These are phyloP conservation scores for Diachasmimorpha longicaudata DNA, from an alignment of 1,140 invertebrate species.

Conservation along the genomic window DNA sequence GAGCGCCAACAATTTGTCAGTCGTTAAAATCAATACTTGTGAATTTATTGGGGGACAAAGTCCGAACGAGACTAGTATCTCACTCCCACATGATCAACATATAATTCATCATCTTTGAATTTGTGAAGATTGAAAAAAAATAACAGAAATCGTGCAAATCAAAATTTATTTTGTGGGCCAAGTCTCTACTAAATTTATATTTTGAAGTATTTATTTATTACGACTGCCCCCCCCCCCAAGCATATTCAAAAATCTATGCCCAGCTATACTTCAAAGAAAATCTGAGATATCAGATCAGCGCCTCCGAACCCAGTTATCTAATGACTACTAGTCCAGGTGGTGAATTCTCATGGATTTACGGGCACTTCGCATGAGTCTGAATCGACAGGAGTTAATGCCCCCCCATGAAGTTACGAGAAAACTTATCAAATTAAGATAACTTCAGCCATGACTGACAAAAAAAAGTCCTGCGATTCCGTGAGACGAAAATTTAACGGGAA, in stretches of 20 bases:
- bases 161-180: too few relatives aligned
- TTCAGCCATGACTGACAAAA: not conserved
- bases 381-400: not conserved
- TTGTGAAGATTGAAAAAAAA: too few relatives aligned
- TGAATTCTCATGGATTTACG: conserved; percentile 27
- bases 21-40: conserved; percentile 25
- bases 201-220: too few relatives aligned
- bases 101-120: not conserved
- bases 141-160: too few relatives aligned
- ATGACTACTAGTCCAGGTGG: conserved; percentile 28
- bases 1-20: conserved; percentile 27
- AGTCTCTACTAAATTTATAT: too few relatives aligned
- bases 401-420: not conserved
- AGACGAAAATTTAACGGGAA: not conserved
- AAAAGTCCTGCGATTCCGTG: not conserved
- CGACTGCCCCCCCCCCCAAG: too few relatives aligned
- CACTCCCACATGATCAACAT: not conserved
- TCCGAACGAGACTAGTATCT: not conserved
- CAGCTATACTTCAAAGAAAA: too few relatives aligned
- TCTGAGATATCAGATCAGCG: not conserved
- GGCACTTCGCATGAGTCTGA: not conserved
- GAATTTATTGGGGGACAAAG: conserved; percentile 30
- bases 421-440: conserved; percentile 9
- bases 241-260: too few relatives aligned
- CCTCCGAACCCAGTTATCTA: conserved; percentile 12